Evolutionary conservation across 2,113 vertebrate genomes (phyloP), one percentile per base, ranked within the genome.

Genomic region (Shinisaurus crocodilurus): DNA sequence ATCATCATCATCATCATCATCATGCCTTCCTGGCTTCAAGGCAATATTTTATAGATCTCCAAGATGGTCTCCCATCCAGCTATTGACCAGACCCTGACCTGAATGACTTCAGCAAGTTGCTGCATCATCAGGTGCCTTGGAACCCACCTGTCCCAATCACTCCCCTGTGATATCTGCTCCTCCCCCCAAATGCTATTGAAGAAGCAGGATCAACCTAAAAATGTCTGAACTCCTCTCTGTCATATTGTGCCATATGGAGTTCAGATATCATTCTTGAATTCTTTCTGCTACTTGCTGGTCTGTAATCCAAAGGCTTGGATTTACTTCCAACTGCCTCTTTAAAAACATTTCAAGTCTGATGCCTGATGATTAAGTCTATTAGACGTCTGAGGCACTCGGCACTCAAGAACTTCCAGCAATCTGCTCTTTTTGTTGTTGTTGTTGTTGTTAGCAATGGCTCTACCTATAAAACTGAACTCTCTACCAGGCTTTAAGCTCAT

Each of bases 401-500:
- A 75, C 54, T 25, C 34, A 45, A 85, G 72, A 45, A 63, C 43
- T 63, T 89, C 40, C 7, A n/a, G n/a, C 3, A 25, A 48, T n/a
- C 23, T 34, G 5, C 12, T 83, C 18, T 45, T 75, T 34, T 34
- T 5, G 0, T 32, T 34, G 8, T 72, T 70, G n/a, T 60, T 63
- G 29, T 77, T 88, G n/a, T n/a, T n/a, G n/a, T n/a, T n/a, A 3
- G 5, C 57, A 89, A 75, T 0, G 5, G 69, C 63, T 25, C 29
- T 82, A 13, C 1, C 60, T 3, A 90, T 70, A 74, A 93, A 94
- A 91, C 0, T 0, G 89, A 90, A 90, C 43, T 74, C 86, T 16
- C 89, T 81, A 72, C 1, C 0, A 0, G 90, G 90, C 76, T 89
- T 87, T 80, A 77, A 95, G 85, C 90, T 43, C 75, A 81, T 91